These are phyloP conservation scores for Ctenicera cuprea DNA, from an alignment of 2,888 invertebrate genomes.

Conservation along the genomic window DNA sequence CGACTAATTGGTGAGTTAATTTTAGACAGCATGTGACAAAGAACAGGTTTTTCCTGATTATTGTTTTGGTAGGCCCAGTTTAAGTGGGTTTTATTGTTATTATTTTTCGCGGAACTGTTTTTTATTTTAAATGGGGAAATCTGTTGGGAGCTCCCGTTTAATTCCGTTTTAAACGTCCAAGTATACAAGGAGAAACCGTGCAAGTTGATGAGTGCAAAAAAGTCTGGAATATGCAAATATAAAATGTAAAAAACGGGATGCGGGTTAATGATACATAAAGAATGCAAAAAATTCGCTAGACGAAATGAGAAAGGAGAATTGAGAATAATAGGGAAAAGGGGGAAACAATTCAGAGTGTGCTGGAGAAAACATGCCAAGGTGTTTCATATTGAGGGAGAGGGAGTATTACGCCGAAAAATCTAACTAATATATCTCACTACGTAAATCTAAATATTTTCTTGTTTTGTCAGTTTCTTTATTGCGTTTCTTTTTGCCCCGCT, in stretches of 20 bases:
- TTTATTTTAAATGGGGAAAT: slow-evolving; percentile 2
- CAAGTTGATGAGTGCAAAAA: slow-evolving; percentile 26
- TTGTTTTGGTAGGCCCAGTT: too few species aligned
- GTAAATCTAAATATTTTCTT: slow-evolving; percentile 44
- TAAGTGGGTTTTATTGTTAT: too few species aligned
- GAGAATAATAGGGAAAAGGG: slow-evolving; percentile 62
- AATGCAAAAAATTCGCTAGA: slow-evolving; percentile 65
- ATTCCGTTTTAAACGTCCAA: slow-evolving; percentile 13
- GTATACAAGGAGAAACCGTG: neutral
- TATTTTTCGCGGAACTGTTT: neutral
- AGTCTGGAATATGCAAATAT: slow-evolving; percentile 16
- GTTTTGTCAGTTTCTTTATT: slow-evolving; percentile 36
- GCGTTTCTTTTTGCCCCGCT: slow-evolving; percentile 14
- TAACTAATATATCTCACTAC: slow-evolving; percentile 42
- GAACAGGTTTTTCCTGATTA: neutral
- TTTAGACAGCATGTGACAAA: neutral
- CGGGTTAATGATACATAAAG: slow-evolving; percentile 67
- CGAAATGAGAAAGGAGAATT: slow-evolving; percentile 61
- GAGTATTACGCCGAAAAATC: slow-evolving; percentile 33
- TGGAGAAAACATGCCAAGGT: slow-evolving; percentile 42
- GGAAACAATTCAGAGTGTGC: slow-evolving; percentile 60
- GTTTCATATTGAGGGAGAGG: slow-evolving; percentile 28
- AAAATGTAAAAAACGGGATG: slow-evolving; percentile 50
- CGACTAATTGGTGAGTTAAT: slow-evolving; percentile 36
- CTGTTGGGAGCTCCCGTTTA: slow-evolving; percentile 11